Conservation (phyloP, 1,140 invertebrate genomes). For the Choristoneura fumiferana region DNA sequence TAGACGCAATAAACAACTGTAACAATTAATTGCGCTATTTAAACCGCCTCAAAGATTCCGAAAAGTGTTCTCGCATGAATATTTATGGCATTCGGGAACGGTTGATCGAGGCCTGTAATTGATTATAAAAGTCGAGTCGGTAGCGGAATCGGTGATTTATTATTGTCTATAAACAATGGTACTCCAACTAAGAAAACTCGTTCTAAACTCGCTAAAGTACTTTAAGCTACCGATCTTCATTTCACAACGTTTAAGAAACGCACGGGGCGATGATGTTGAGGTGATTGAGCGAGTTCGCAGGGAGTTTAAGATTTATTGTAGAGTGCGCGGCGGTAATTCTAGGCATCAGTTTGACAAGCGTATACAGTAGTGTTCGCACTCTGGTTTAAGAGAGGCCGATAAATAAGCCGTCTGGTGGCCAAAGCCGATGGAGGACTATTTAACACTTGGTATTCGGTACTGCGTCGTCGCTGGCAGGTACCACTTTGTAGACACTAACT, state of each 20-base stretch:
- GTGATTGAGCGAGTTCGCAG: not conserved
- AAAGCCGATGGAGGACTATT: not conserved
- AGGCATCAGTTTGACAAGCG: constrained; percentile 18
- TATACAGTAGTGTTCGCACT: not conserved
- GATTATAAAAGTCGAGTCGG: constrained; percentile 62
- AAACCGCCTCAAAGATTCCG: constrained; percentile 41
- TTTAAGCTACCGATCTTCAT: not conserved
- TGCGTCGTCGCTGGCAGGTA: not conserved
- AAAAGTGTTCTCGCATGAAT: constrained; percentile 42
- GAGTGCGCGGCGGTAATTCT: constrained; percentile 11
- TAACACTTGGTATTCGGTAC: not conserved
- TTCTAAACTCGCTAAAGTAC: not conserved
- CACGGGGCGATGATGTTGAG: too few relatives aligned
- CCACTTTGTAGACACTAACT: constrained; percentile 1
- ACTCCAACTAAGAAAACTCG: constrained; percentile 1
- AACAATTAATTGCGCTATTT: constrained; percentile 43
- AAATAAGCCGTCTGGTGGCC: constrained; percentile 27
- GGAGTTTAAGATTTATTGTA: not conserved
- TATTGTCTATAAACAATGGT: constrained; percentile 40
- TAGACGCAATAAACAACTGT: not conserved
- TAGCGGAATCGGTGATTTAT: constrained; percentile 55
- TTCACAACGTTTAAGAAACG: too few relatives aligned
- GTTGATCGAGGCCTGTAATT: constrained; percentile 53
- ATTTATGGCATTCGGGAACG: constrained; percentile 44
- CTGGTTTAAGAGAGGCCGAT: constrained; percentile 33